Conservation (phyloP, 2,113 vertebrate species). For the Lota lota region DNA sequence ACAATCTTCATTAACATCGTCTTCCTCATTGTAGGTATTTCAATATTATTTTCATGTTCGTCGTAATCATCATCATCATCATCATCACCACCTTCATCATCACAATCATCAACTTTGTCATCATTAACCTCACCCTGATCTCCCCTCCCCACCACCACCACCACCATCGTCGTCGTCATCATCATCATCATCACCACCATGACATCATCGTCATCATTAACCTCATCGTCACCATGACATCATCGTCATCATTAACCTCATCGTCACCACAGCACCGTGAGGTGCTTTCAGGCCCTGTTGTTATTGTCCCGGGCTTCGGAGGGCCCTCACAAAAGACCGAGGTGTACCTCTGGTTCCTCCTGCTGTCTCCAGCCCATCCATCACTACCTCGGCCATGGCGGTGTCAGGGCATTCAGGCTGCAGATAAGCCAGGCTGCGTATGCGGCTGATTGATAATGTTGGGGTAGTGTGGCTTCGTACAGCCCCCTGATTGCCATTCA, state of each 20-base stretch:
- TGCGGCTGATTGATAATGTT: conserved; percentile 44
- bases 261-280: no score
- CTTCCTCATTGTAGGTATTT: no score
- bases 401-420: not conserved
- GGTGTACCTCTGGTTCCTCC: not conserved
- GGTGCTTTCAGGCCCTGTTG: no score
- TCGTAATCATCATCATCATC: conserved; percentile 30
- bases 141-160: conserved; percentile 12
- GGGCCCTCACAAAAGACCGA: not conserved
- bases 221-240: no score
- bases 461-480: conserved; percentile 20
- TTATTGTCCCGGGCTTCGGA: no score
- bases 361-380: not conserved
- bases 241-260: no score
- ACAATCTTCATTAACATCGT: no score
- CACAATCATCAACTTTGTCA: no score
- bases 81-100: conserved; percentile 32
- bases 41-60: no score
- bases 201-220: conserved; percentile 15
- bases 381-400: not conserved
- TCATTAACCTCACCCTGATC: no score
- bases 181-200: conserved; percentile 40
- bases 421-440: conserved; percentile 12
- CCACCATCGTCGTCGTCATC: conserved; percentile 37
- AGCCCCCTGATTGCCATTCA: conserved; percentile 60